phyloP scores from a whole-genome alignment of 2,888 invertebrate species.

The Drosophila suboccidentalis region DNA sequence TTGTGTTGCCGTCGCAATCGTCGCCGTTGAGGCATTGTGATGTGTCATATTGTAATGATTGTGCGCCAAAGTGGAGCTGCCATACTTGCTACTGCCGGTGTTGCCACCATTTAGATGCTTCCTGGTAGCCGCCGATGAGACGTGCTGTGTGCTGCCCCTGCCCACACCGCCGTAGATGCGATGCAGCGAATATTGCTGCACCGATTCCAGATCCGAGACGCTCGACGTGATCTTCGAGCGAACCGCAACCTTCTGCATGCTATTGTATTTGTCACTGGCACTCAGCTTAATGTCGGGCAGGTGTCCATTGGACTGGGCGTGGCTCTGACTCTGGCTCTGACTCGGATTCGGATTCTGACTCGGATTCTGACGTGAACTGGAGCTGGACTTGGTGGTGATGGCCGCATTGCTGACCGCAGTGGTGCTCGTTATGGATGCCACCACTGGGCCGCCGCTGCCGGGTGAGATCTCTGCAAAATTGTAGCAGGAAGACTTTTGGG shows the following conservation, averaged over 20 bases:
- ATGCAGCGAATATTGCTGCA: slow-evolving; percentile 85
- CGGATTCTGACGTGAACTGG: slow-evolving; percentile 55
- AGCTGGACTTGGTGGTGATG: slow-evolving; percentile 76
- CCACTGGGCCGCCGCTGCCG: slow-evolving; percentile 71
- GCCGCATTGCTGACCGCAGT: slow-evolving; percentile 83
- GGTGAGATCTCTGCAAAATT: slow-evolving; percentile 83
- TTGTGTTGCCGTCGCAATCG: slow-evolving; percentile 74
- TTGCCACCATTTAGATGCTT: slow-evolving; percentile 80
- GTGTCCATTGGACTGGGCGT: slow-evolving; percentile 83
- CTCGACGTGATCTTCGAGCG: slow-evolving; percentile 85
- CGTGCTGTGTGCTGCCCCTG: slow-evolving; percentile 73
- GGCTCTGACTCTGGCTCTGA: slow-evolving; percentile 51
- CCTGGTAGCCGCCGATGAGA: slow-evolving; percentile 82
- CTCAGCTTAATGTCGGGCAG: slow-evolving; percentile 85
- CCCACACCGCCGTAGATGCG: slow-evolving; percentile 84
- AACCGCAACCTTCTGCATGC: slow-evolving; percentile 85
- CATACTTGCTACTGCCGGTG: slow-evolving; percentile 81
- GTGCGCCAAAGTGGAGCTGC: slow-evolving; percentile 74
- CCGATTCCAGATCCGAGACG: slow-evolving; percentile 85
- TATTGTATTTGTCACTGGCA: slow-evolving; percentile 84
- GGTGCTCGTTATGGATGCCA: slow-evolving; percentile 80
- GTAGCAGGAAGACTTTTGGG: slow-evolving; percentile 84
- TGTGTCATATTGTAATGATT: slow-evolving; percentile 81
- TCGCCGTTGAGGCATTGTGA: slow-evolving; percentile 78
- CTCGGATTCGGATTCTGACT: slow-evolving; percentile 24